Conservation (phyloP, 1,140 invertebrate species). For the Coenobita brevimanus region DNA sequence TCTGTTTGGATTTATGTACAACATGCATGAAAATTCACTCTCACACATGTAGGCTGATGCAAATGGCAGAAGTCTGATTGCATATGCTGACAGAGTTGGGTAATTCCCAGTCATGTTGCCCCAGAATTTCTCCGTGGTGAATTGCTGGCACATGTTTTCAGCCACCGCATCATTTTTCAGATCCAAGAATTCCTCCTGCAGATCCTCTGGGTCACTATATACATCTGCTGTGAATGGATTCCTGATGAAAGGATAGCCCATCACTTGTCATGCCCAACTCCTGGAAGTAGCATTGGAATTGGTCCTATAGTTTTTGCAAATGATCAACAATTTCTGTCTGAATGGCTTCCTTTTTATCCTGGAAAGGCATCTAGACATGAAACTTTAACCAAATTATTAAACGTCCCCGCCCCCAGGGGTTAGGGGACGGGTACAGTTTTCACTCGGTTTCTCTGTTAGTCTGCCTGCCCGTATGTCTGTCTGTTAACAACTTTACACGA, state of each 20-base stretch:
- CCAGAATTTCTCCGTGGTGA: too few relatives aligned
- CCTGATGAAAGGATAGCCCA: neutral
- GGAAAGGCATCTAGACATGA: neutral
- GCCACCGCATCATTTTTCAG: too few relatives aligned
- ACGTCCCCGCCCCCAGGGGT: too few relatives aligned
- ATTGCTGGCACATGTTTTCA: neutral
- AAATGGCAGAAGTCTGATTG: too few relatives aligned
- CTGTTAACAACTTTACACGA: too few relatives aligned
- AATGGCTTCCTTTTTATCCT: neutral
- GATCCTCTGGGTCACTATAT: neutral
- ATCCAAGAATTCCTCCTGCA: conserved; percentile 6
- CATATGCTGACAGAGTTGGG: too few relatives aligned
- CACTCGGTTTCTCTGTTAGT: too few relatives aligned
- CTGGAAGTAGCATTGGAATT: neutral
- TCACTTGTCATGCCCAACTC: neutral
- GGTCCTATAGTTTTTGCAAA: neutral
- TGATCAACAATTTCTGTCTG: neutral
- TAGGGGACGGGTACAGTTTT: too few relatives aligned
- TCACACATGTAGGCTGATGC: too few relatives aligned
- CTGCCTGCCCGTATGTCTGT: too few relatives aligned
- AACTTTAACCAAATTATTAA: neutral
- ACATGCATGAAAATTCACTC: too few relatives aligned
- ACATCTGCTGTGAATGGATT: neutral
- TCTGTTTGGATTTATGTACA: too few relatives aligned
- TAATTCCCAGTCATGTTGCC: neutral